phyloP scores from a whole-genome alignment of 2,888 invertebrate species.

The Biston betularia region DNA sequence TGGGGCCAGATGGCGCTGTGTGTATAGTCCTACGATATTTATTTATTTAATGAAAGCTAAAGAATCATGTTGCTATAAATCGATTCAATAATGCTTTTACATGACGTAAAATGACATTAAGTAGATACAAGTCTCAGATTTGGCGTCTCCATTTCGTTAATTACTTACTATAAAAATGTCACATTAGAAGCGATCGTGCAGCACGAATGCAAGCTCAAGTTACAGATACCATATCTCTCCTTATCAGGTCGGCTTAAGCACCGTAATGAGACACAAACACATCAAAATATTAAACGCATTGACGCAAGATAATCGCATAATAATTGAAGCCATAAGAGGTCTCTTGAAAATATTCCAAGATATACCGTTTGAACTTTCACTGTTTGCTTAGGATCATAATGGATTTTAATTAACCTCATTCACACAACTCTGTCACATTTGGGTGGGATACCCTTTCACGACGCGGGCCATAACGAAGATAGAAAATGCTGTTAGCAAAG shows the following conservation, averaged over 20 bases:
- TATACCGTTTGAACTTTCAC: constrained; percentile 47
- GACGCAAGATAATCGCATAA: constrained; percentile 48
- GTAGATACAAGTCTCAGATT: constrained; percentile 36
- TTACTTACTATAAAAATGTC: constrained; percentile 54
- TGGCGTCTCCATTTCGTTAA: constrained; percentile 45
- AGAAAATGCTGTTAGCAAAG: constrained; percentile 21
- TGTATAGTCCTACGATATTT: too few relatives aligned
- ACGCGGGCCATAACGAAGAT: constrained; percentile 24
- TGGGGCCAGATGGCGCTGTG: too few relatives aligned
- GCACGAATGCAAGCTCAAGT: constrained; percentile 52
- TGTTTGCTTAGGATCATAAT: constrained; percentile 41
- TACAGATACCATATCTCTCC: constrained; percentile 61
- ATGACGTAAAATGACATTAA: constrained; percentile 22
- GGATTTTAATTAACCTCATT: constrained; percentile 51
- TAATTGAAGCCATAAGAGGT: constrained; percentile 35
- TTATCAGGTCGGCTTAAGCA: constrained; percentile 56
- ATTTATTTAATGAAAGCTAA: background rate
- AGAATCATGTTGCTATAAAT: constrained; percentile 1
- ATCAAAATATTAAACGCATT: constrained; percentile 53
- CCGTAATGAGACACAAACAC: constrained; percentile 49
- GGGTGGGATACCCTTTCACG: constrained; percentile 33
- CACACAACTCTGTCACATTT: constrained; percentile 43
- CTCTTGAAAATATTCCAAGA: constrained; percentile 33
- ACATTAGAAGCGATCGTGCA: constrained; percentile 52
- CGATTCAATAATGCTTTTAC: constrained; percentile 9